Evolutionary conservation across 2,888 invertebrate genomes (phyloP).

Genomic region (Barypeithes pellucidus): DNA sequence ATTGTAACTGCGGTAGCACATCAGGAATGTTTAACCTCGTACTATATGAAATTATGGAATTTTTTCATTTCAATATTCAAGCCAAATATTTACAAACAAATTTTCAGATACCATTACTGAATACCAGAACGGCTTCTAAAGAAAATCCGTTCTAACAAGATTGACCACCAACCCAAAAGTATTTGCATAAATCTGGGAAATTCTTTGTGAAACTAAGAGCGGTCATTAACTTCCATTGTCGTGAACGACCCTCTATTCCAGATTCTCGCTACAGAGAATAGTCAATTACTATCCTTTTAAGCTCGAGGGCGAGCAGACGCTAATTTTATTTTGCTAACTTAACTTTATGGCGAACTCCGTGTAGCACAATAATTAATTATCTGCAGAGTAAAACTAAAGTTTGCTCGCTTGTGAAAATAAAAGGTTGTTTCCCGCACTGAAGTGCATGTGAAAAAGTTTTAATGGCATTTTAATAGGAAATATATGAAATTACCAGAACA

Average conservation of each 20-base stretch:
- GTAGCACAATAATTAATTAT: slow-evolving; percentile 55
- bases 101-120: background rate
- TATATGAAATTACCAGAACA: slow-evolving; percentile 30
- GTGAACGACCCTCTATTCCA: slow-evolving; percentile 50
- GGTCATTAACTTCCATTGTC: slow-evolving; percentile 55
- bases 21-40: too few relatives aligned
- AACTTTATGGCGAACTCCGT: slow-evolving; percentile 55
- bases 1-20: too few relatives aligned
- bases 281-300: slow-evolving; percentile 56
- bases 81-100: too few relatives aligned
- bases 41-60: too few relatives aligned
- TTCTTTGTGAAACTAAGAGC: slow-evolving; percentile 54
- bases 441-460: slow-evolving; percentile 52
- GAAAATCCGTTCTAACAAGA: slow-evolving; percentile 44
- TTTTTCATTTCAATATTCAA: too few relatives aligned
- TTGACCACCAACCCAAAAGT: slow-evolving; percentile 50
- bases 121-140: slow-evolving; percentile 22
- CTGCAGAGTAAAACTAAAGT: slow-evolving; percentile 53
- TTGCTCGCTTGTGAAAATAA: slow-evolving; percentile 51
- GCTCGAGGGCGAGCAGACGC: slow-evolving; percentile 53
- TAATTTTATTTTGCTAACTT: slow-evolving; percentile 55
- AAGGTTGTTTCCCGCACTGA: slow-evolving; percentile 49
- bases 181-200: slow-evolving; percentile 55
- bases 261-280: slow-evolving; percentile 53
- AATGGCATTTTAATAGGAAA: slow-evolving; percentile 47